Conservation (phyloP, 2,888 invertebrate species). For the Tipula confusa region DNA sequence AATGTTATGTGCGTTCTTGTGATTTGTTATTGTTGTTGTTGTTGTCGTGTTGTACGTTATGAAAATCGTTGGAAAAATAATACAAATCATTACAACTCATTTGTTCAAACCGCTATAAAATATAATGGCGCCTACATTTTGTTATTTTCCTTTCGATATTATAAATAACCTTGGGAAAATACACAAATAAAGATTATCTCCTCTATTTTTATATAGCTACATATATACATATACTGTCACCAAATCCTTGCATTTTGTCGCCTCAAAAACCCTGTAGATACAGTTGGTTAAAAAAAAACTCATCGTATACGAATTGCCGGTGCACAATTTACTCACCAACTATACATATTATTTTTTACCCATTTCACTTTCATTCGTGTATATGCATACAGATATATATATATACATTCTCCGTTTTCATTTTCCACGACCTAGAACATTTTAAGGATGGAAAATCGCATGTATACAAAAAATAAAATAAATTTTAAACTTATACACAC, state of each 20-base stretch:
- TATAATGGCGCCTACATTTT: conserved; percentile 6
- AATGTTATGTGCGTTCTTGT: not conserved
- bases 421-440: conserved; percentile 25
- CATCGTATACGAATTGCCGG: not conserved
- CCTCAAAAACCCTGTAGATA: not conserved
- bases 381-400: not conserved
- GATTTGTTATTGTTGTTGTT: too few relatives aligned
- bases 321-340: not conserved
- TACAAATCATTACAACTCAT: conserved; percentile 1
- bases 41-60: not conserved
- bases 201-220: too few relatives aligned
- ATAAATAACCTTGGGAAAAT: conserved; percentile 6
- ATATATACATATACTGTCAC: not conserved
- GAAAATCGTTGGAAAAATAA: not conserved
- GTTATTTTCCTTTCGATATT: not conserved
- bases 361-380: not conserved
- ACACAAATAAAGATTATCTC: conserved; percentile 8
- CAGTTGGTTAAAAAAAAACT: not conserved
- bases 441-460: not conserved
- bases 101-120: not conserved
- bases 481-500: conserved; percentile 17
- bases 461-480: not conserved
- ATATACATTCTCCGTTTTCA: not conserved
- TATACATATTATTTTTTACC: not conserved
- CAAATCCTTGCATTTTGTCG: conserved; percentile 25